Conservation (phyloP, 1,140 invertebrate species). For the Danaus melanippus region DNA sequence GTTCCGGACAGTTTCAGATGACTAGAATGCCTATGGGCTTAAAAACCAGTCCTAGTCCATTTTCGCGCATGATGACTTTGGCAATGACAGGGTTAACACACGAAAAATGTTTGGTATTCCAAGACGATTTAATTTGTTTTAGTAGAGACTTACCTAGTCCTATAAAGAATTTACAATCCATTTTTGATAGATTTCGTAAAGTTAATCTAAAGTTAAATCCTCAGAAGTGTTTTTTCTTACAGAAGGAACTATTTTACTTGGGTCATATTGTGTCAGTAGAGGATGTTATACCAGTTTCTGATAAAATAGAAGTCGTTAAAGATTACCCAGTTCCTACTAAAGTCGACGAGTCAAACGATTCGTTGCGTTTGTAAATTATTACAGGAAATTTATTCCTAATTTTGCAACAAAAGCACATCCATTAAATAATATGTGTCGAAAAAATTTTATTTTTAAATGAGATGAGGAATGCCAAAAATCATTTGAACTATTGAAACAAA, state of each 20-base stretch:
- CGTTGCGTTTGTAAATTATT: slow-evolving; percentile 11
- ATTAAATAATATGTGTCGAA: slow-evolving; percentile 10
- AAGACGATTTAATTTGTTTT: slow-evolving; percentile 60
- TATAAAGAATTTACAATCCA: slow-evolving; percentile 32
- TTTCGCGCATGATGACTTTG: slow-evolving; percentile 42
- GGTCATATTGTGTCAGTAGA: slow-evolving; percentile 11
- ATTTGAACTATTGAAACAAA: slow-evolving; percentile 9
- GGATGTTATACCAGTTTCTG: slow-evolving; percentile 8
- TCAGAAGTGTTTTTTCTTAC: slow-evolving; percentile 9
- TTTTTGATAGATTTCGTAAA: slow-evolving; percentile 13
- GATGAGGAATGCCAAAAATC: slow-evolving; percentile 10
- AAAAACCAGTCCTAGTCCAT: slow-evolving; percentile 32
- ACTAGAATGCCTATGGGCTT: slow-evolving; percentile 56
- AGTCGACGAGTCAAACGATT: slow-evolving; percentile 5
- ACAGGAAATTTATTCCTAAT: slow-evolving; percentile 12
- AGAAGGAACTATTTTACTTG: slow-evolving; percentile 8
- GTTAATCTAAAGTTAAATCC: slow-evolving; percentile 11
- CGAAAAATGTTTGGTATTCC: slow-evolving; percentile 28
- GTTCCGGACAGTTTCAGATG: slow-evolving; percentile 29
- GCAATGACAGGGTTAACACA: too few species aligned
- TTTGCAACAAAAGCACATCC: slow-evolving; percentile 12
- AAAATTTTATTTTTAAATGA: slow-evolving; percentile 11
- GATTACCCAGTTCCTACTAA: slow-evolving; percentile 9
- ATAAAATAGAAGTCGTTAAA: slow-evolving; percentile 6
- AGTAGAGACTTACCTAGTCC: slow-evolving; percentile 44